Base-by-base conservation (phyloP, 1,140 invertebrate genomes). In the Schlechtendalia chinensis region DNA sequence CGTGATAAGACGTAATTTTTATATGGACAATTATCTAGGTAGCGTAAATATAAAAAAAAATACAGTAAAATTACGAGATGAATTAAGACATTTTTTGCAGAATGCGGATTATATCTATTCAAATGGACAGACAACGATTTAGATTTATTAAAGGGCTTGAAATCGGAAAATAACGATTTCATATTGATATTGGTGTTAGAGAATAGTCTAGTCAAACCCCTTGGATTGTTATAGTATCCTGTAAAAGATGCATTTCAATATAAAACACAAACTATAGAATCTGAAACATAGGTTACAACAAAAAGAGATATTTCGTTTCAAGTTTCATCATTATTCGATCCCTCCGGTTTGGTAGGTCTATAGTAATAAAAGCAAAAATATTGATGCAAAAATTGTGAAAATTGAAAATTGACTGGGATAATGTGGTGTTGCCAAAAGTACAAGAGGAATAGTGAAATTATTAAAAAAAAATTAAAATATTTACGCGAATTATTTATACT, bases 281-380 rank as follows among this genome's bases (percentile, higher is more conserved):
- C 16, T 4, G 16, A 67, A 45, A 67, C 17, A n/a, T 10, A 4
- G 39, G 14, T 3, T 2, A 50, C 39, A 11, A 81, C 81, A 14
- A 83, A 84, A 67, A 16, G 82, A 16, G 12, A 69, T n/a, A 75
- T 84, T 27, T 59, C 82, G 12, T 81, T 63, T 19, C 71, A 81
- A 27, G 83, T 84, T 63, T 77, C 83, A 8, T 81, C 69, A 29
- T 74, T 85, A 17, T 85, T 82, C 63, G 84, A 85, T 81, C 85
- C 84, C 17, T 29, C 85, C 16, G 84, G 84, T 4, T 81, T 84
- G 8, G 19, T 85, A 1, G 79, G 63, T 10, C 84, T 17, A 81
- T 85, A 19, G 82, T 82, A 14, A 72, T 11, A 77, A n/a, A n/a
- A n/a, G n/a, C n/a, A n/a, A n/a, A n/a, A n/a, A n/a, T n/a, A n/a